Evolutionary conservation across 2,888 invertebrate genomes (phyloP).

Genomic region (Drosophila cognata): DNA sequence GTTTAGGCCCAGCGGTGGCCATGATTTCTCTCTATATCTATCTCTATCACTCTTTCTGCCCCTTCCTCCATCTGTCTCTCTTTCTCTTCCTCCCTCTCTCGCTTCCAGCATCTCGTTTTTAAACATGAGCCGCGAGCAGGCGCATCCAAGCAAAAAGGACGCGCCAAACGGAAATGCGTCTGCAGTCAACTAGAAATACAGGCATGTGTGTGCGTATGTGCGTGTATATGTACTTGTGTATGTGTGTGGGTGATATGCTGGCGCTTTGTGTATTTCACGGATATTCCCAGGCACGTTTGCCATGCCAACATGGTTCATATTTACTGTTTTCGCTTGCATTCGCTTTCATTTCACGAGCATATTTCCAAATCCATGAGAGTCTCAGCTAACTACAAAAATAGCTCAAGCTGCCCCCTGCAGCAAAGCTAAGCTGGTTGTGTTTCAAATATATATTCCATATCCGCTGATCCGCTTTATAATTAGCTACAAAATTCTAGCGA

Average conservation of each 20-base stretch:
- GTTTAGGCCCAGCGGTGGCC: slow-evolving; percentile 75
- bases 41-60: background rate
- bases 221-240: slow-evolving; percentile 3
- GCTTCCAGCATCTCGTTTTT: background rate
- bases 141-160: slow-evolving; percentile 52
- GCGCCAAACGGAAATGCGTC: slow-evolving; percentile 68
- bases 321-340: slow-evolving; percentile 27
- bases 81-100: background rate
- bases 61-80: background rate
- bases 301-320: slow-evolving; percentile 50
- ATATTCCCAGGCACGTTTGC: slow-evolving; percentile 58
- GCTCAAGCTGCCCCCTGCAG: background rate
- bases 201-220: slow-evolving; percentile 7
- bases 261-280: slow-evolving; percentile 42
- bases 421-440: background rate
- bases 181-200: slow-evolving; percentile 69
- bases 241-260: slow-evolving; percentile 15
- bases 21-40: slow-evolving; percentile 49
- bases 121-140: slow-evolving; percentile 37
- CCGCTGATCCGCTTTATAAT: background rate
- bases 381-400: background rate
- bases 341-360: slow-evolving; percentile 22
- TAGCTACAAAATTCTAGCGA: background rate
- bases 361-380: slow-evolving; percentile 19
- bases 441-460: background rate